Base-by-base conservation (phyloP, 2,797 vertebrate genomes). In the Ceyx erithaca region DNA sequence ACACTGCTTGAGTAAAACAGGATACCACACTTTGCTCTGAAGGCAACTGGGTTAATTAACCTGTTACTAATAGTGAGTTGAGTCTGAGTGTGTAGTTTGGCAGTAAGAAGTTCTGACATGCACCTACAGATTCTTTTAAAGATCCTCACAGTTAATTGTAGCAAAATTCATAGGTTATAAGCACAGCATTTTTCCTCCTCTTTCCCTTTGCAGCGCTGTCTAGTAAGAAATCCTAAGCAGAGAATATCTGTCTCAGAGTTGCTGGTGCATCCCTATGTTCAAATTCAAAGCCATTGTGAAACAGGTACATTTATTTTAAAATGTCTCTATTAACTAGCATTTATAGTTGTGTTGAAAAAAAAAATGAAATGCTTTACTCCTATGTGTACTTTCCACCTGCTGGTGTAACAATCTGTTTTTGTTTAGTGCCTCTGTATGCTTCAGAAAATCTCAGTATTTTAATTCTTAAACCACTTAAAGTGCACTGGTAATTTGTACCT, bases 171-270 rank as follows among this genome's bases (percentile, higher is more conserved):
- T 68, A 14, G 40, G 54, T 62, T 41, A 26, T 35, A 61, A 37
- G 13, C 7, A 71, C 62, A 83, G 9, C 12, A 28, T 21, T 91
- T 12, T 75, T 90, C 11, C 3, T 83, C 2, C 45, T 48, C 41
- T 14, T 75, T 55, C 35, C 12, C 31, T 85, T 93, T 94, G 64
- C 85, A 99, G 99, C 96, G 94, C 73, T 99, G 99, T 95, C 98
- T 99, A 96, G 93, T 99, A 94, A 98, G 98, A 92, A 98, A 99
- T 95, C 99, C 99, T 57, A 99, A 98, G 94, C 98, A 99, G 90
- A 97, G 99, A 91, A 98, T 99, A 96, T 99, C 99, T 28, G 98
- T 99, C 91, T 95, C 97, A 45, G 98, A 99, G 87, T 97, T 99
- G 70, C 96, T 99, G 80, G 97, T 96, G 9, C 99, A 99, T 97